These are phyloP conservation scores for Paguma larvata DNA, from an alignment of 2,797 vertebrate genomes.

Conservation along the genomic window DNA sequence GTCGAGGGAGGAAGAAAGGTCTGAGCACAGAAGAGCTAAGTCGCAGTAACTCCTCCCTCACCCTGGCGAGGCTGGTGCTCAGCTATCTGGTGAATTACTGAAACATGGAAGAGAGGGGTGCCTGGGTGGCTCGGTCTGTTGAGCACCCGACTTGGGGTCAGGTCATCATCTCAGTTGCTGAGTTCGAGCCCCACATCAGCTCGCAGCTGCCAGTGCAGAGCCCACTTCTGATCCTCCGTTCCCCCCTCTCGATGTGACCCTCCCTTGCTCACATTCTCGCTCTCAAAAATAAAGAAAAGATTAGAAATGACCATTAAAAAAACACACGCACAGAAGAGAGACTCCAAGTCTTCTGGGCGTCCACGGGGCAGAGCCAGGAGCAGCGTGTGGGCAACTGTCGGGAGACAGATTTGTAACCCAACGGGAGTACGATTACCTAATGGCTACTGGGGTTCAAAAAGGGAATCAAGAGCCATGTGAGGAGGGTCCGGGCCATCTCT, in stretches of 20 bases:
- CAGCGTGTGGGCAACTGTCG: accelerated
- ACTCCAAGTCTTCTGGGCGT: background rate
- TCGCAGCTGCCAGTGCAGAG: no score
- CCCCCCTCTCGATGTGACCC: no score
- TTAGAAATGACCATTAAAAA: no score
- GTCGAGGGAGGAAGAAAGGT: background rate
- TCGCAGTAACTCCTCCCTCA: background rate
- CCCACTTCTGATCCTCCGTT: no score
- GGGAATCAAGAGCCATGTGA: accelerated
- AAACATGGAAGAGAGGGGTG: no score
- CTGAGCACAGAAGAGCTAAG: background rate
- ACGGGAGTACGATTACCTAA: background rate
- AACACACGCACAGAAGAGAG: background rate
- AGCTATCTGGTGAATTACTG: background rate
- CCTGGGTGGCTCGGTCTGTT: no score
- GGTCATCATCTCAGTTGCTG: no score
- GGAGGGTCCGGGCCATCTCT: accelerated
- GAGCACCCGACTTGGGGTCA: no score
- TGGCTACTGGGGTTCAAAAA: background rate
- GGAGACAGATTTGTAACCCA: background rate
- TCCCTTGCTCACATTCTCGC: no score
- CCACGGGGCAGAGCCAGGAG: background rate
- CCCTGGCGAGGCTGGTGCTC: background rate
- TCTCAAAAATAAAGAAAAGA: no score
- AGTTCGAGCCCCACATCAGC: no score